Evolutionary conservation across 2,797 vertebrate genomes (phyloP).

Genomic region (Emydoidea blandingii): DNA sequence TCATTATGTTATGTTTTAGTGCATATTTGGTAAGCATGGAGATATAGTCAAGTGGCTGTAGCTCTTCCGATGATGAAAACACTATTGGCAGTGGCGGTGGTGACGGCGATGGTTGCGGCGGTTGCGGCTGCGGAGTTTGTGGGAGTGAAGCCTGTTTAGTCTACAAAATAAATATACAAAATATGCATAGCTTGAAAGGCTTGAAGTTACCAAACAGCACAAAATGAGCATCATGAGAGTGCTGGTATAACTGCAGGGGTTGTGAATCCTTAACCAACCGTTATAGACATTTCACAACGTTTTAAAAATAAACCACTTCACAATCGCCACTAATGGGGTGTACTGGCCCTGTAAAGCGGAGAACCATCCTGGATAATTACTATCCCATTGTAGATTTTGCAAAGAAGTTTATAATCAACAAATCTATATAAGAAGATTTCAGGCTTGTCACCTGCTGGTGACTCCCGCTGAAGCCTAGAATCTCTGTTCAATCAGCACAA

Average conservation of each 20-base stretch:
- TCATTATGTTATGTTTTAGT: accelerated
- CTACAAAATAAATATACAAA: conserved; percentile 31
- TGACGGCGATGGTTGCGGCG: not conserved
- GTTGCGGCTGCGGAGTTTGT: accelerated
- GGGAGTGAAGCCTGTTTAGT: accelerated
- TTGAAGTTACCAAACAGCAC: not conserved
- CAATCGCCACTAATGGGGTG: not conserved
- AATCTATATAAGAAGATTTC: not conserved
- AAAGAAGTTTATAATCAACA: not conserved
- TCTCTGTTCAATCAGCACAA: not conserved
- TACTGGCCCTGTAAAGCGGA: not conserved
- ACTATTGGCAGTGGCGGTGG: accelerated
- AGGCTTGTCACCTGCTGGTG: not conserved
- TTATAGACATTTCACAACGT: not conserved
- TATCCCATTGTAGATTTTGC: not conserved
- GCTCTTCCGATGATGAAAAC: accelerated
- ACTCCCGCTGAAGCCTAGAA: not conserved
- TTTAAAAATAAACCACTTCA: not conserved
- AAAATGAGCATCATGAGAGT: not conserved
- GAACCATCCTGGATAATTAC: not conserved
- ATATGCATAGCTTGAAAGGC: not conserved
- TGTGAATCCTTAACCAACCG: not conserved
- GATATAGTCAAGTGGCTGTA: not conserved
- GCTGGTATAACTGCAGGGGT: not conserved
- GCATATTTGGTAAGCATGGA: not conserved